Percentiles rank a stretch among this genome's conserved stretches.
Evolutionary conservation across 2,888 invertebrate genomes (phyloP).

Genomic region (Volucella zonaria): DNA sequence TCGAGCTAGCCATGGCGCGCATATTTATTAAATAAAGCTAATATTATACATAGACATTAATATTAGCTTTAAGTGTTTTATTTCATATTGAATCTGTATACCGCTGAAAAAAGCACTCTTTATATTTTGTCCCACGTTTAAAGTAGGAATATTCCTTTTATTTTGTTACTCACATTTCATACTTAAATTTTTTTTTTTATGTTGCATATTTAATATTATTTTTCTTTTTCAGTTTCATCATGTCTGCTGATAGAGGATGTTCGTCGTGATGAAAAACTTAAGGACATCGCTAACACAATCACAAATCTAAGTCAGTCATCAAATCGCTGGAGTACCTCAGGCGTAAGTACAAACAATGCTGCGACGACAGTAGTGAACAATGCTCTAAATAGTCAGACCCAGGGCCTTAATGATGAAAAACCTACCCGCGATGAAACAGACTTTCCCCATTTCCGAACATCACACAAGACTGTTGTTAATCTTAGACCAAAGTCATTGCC

Average conservation of each 20-base stretch:
- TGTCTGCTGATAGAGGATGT: slow-evolving; percentile 82
- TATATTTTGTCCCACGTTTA: too few species aligned
- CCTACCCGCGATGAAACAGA: slow-evolving; percentile 82
- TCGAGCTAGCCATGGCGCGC: too few species aligned
- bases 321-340: slow-evolving; percentile 82
- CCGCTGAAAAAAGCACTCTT: too few species aligned
- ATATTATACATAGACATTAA: too few species aligned
- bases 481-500: slow-evolving; percentile 82
- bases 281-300: slow-evolving; percentile 92
- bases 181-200: neutral
- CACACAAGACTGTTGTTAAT: slow-evolving; percentile 75
- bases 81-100: too few species aligned
- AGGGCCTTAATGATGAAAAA: slow-evolving; percentile 76
- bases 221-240: slow-evolving; percentile 78
- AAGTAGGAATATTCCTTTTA: too few species aligned
- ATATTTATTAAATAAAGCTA: too few species aligned
- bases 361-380: slow-evolving; percentile 83
- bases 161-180: too few species aligned
- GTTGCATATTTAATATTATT: neutral
- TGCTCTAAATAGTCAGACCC: slow-evolving; percentile 78
- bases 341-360: slow-evolving; percentile 84
- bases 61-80: too few species aligned
- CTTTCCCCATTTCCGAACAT: slow-evolving; percentile 76
- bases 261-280: slow-evolving; percentile 88
- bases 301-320: slow-evolving; percentile 86